Percentiles rank a stretch among this genome's conserved stretches.
phyloP scores from a whole-genome alignment of 2,888 invertebrate species.

The Hemicrepidius hirtus region DNA sequence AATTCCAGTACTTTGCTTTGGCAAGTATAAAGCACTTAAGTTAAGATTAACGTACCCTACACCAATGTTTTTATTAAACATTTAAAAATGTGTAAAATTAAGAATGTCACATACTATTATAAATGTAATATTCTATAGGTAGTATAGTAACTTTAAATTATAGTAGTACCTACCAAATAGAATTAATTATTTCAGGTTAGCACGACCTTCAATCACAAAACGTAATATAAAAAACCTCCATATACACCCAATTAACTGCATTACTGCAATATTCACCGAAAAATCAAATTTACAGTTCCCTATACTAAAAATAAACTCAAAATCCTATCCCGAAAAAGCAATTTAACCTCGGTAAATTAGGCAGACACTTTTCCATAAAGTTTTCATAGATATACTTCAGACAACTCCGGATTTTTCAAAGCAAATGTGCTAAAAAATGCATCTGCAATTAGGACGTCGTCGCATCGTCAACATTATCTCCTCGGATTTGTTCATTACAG shows the following conservation, averaged over 20 bases:
- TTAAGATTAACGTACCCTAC: too few species aligned
- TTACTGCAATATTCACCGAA: background rate
- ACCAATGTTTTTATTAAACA: too few species aligned
- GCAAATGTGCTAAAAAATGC: constrained; percentile 46
- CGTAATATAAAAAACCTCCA: too few species aligned
- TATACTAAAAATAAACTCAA: background rate
- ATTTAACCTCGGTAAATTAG: constrained; percentile 16
- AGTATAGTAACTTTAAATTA: too few species aligned
- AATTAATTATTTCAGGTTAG: too few species aligned
- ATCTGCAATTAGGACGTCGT: constrained; percentile 55
- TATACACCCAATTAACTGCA: background rate
- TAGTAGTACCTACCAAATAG: too few species aligned
- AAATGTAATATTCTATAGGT: too few species aligned
- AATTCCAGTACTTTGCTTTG: too few species aligned
- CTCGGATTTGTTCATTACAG: constrained; percentile 20
- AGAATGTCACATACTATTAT: too few species aligned
- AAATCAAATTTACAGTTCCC: background rate
- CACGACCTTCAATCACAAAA: too few species aligned
- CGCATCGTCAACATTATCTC: constrained; percentile 3
- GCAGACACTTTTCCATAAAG: constrained; percentile 35
- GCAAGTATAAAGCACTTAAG: too few species aligned
- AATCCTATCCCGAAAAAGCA: background rate
- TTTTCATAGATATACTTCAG: constrained; percentile 12
- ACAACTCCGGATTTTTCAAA: background rate
- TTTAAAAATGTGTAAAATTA: too few species aligned